Conservation (phyloP, 2,888 invertebrate genomes). For the Drosophila parthenogenetica region DNA sequence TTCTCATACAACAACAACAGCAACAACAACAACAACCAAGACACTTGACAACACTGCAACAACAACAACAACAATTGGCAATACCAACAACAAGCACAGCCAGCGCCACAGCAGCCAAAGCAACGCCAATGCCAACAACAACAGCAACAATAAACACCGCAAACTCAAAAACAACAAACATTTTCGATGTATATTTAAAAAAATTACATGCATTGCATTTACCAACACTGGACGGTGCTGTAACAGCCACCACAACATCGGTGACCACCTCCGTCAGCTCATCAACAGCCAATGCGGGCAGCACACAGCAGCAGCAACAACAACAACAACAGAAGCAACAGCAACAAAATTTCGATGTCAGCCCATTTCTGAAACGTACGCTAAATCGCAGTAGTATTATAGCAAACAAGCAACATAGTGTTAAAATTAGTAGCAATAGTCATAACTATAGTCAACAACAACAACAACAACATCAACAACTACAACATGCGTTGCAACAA, state of each 20-base stretch:
- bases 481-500: slow-evolving; percentile 18
- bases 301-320: slow-evolving; percentile 44
- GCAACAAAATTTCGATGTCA: slow-evolving; percentile 64
- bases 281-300: slow-evolving; percentile 41
- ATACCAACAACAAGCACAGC: slow-evolving; percentile 53
- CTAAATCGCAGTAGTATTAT: slow-evolving; percentile 73
- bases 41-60: slow-evolving; percentile 58
- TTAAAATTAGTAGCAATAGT: slow-evolving; percentile 67
- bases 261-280: slow-evolving; percentile 63
- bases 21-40: slow-evolving; percentile 51
- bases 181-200: slow-evolving; percentile 84
- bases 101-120: slow-evolving; percentile 29
- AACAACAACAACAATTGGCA: slow-evolving; percentile 58
- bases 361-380: slow-evolving; percentile 82
- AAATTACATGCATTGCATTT: slow-evolving; percentile 80
- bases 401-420: slow-evolving; percentile 69
- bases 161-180: slow-evolving; percentile 64
- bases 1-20: slow-evolving; percentile 66
- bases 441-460: slow-evolving; percentile 59
- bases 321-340: slow-evolving; percentile 28
- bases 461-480: slow-evolving; percentile 41
- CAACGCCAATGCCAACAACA: slow-evolving; percentile 52
- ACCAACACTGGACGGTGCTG: slow-evolving; percentile 69
- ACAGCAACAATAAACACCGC: slow-evolving; percentile 21
- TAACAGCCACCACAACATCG: slow-evolving; percentile 63